Base-by-base conservation (phyloP, 2,113 vertebrate species). In the Callithrix jacchus region DNA sequence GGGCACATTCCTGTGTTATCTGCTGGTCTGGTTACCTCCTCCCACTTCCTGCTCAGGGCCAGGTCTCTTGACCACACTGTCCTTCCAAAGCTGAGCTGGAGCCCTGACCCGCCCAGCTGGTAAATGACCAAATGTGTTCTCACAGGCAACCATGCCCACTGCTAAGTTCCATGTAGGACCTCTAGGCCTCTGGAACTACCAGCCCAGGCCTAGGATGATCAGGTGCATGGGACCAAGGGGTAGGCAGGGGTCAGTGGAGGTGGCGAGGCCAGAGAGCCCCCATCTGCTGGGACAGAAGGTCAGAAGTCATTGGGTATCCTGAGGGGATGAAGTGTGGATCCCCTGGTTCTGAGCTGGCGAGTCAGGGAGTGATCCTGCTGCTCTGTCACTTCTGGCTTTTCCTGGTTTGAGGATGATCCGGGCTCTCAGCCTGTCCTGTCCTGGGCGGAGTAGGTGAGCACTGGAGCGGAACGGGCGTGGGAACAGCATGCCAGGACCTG, bases 391-490 rank as follows among this genome's bases (percentile, higher is more conserved):
- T 61, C 54, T 74, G 47, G 80, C 84, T 94, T 85, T 68, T 93
- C 84, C 90, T 89, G 64, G 93, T 74, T 61, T 16, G 7, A 47
- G 23, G 74, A 91, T 86, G 92, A 96, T 74, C 84, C 18, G 6
- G 79, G 79, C 73, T 92, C 93, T 70, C 32, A 56, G 91, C 66
- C 79, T 81, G 66, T 83, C 79, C 32, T 73, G 45, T 96, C 83
- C 58, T 93, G 96, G 97, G 96, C 35, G 95, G 97, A 92, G 93
- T 84, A 97, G 96, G 93, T 87, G 93, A 95, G 94, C 95, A 1
- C 91, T 97, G 97, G 97, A 94, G 98, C 97, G 89, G 96, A 97
- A 96, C 97, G 94, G 96, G 89, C 97, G 80, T 98, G 97, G 96
- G 97, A 98, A 98, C 58, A 84, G 93, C 74, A 35, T 6, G 96